A percentile compares a stretch with the other conserved stretches of the same genome.
Evolutionary conservation across 1,140 invertebrate genomes (phyloP).

Genomic region (Nixonia krombeini): DNA sequence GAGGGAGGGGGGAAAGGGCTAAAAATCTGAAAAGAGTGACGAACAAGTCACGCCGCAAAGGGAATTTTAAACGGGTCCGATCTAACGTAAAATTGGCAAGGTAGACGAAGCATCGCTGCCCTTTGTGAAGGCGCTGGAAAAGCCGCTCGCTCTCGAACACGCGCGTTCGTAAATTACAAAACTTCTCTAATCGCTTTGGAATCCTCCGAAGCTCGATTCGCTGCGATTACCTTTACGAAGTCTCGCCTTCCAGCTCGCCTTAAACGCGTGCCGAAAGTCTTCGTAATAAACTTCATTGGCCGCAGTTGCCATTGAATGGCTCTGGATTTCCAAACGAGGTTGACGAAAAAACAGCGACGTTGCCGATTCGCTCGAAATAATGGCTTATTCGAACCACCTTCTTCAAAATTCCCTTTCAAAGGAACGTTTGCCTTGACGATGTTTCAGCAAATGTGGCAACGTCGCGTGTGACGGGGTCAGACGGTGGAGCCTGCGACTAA

Average conservation of each 20-base stretch:
- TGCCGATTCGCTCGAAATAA: not conserved
- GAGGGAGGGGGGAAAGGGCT: too few relatives aligned
- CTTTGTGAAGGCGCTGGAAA: not conserved
- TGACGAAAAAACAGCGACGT: too few relatives aligned
- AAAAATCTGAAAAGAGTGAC: not conserved
- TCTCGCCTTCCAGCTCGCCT: constrained; percentile 5
- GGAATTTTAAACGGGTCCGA: constrained; percentile 38
- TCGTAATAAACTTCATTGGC: constrained; percentile 17
- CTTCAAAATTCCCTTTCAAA: too few relatives aligned
- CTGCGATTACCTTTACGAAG: constrained; percentile 13
- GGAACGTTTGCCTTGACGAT: too few relatives aligned
- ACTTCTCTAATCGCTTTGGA: constrained; percentile 35
- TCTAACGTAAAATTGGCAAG: constrained; percentile 25
- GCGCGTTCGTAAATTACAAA: constrained; percentile 47
- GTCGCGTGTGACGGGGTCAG: too few relatives aligned
- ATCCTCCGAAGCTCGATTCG: constrained; percentile 18
- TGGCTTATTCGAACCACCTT: too few relatives aligned
- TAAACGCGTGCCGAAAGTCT: constrained; percentile 9
- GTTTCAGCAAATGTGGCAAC: too few relatives aligned
- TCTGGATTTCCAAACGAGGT: too few relatives aligned
- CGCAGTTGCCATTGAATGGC: not conserved
- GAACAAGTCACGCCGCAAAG: constrained; percentile 24
- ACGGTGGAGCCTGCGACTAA: too few relatives aligned
- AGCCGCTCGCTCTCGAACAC: constrained; percentile 25
- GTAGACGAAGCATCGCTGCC: constrained; percentile 11